Percentiles rank a stretch among this genome's conserved stretches.
Conservation (phyloP, 2,113 vertebrate genomes). For the Notarius quadriscutis region DNA sequence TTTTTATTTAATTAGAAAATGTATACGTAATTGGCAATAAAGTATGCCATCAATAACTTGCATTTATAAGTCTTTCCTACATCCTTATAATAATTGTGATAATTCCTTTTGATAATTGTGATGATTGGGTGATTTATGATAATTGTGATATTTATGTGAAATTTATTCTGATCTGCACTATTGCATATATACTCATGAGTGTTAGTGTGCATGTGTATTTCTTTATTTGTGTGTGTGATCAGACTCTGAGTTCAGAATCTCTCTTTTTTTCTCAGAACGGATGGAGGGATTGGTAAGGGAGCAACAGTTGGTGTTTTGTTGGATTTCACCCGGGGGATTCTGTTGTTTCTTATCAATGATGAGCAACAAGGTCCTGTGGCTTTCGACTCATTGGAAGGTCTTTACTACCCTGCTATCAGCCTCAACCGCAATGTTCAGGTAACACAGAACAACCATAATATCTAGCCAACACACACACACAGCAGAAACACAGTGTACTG, state of each 20-base stretch:
- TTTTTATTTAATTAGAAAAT: neutral
- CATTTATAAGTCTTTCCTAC: neutral
- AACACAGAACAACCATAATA: neutral
- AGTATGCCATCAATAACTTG: neutral
- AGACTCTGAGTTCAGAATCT: neutral
- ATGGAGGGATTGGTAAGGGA: slow-evolving; percentile 92
- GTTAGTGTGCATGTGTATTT: neutral
- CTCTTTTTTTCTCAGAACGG: slow-evolving; percentile 75
- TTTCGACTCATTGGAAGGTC: slow-evolving; percentile 89
- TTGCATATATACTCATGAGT: neutral
- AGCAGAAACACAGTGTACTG: neutral
- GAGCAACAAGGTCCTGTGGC: slow-evolving; percentile 97
- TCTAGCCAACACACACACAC: neutral
- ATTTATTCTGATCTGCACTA: neutral
- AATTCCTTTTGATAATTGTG: too few relatives aligned
- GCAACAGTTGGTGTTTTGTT: slow-evolving; percentile 90
- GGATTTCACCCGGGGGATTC: slow-evolving; percentile 85
- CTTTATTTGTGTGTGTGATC: neutral
- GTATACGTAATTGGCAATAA: neutral
- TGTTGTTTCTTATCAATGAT: slow-evolving; percentile 97
- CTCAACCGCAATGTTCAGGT: slow-evolving; percentile 99
- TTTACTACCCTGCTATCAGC: slow-evolving; percentile 93
- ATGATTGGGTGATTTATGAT: too few relatives aligned
- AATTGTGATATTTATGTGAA: neutral
- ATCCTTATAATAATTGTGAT: neutral